Evolutionary conservation across 2,888 invertebrate species (phyloP).

Genomic region (Eledone cirrhosa): DNA sequence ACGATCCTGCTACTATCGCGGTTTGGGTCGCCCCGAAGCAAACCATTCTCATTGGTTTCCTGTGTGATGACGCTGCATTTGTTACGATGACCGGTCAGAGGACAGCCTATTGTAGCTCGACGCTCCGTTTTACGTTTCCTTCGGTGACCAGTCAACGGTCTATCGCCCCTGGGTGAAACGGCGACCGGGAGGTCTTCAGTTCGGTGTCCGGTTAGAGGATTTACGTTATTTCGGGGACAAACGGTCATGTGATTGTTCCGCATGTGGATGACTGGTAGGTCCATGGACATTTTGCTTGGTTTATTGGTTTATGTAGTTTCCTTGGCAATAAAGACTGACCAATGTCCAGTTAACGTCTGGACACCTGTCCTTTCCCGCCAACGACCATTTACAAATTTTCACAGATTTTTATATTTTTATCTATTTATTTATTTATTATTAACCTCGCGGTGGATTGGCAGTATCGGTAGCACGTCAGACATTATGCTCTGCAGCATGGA

Average conservation of each 20-base stretch:
- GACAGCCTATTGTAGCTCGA: neutral
- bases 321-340: no score
- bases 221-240: neutral
- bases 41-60: neutral
- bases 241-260: neutral
- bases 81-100: neutral
- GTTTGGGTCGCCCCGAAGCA: neutral
- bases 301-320: neutral
- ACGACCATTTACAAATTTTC: no score
- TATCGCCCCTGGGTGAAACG: no score
- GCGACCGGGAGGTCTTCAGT: neutral
- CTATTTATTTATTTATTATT: no score
- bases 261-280: neutral
- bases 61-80: conserved; percentile 2
- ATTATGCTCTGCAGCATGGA: no score
- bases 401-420: no score
- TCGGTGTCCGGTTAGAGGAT: conserved; percentile 1
- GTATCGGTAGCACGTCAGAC: no score
- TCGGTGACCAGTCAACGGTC: conserved; percentile 13
- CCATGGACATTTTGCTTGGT: neutral
- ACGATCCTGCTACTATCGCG: neutral
- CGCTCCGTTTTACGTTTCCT: neutral
- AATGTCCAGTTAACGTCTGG: no score
- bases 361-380: no score
- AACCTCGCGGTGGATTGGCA: no score